Evolutionary conservation across 1,140 invertebrate species (phyloP), one percentile per base, ranked within the genome.

Genomic region (Psix sp.): DNA sequence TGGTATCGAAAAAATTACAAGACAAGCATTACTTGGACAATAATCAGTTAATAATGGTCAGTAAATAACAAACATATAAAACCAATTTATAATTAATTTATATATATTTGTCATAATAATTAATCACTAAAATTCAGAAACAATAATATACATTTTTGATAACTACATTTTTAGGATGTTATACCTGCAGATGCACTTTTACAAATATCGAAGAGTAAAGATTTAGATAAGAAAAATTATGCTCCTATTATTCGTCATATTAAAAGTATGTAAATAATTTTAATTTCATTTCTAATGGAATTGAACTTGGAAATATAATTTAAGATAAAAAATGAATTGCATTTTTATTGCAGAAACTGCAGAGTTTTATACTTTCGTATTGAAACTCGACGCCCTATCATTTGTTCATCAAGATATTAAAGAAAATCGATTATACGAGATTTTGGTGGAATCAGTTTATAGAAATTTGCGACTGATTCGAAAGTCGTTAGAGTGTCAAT

Each of bases 361-460:
- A 60, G 70, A 82, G 83, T 73, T 80, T 60, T 76, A 84, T 2
- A 88, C 89, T 72, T 90, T 93, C 72, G 88, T 90, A 6, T 76
- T 94, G 15, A 87, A 90, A 75, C 85, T 94, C 35, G 93, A 95
- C 82, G 89, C 91, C 3, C 81, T 95, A 68, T 90, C 92, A 1
- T 89, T 94, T 71, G 90, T 94, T 0, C 89, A 91, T 63, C 84
- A 82, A 31, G 91, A 89, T 68, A 90, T 91, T 6, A 91, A 89
- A 77, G 77, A 91, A 13, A 82, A 87, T 57, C 89, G 91, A 13
- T 77, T 94, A 0, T 93, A 94, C 79, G 91, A 90, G 72, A 90
- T 93, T 60, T 84, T 94, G 5, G 90, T 94, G 4, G 92, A 93
- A 81, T 91, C 92, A 62, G 88, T 92, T 38, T 92, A 92, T 76